Conservation (phyloP, 2,797 vertebrate genomes). For the Tragopan temminckii region DNA sequence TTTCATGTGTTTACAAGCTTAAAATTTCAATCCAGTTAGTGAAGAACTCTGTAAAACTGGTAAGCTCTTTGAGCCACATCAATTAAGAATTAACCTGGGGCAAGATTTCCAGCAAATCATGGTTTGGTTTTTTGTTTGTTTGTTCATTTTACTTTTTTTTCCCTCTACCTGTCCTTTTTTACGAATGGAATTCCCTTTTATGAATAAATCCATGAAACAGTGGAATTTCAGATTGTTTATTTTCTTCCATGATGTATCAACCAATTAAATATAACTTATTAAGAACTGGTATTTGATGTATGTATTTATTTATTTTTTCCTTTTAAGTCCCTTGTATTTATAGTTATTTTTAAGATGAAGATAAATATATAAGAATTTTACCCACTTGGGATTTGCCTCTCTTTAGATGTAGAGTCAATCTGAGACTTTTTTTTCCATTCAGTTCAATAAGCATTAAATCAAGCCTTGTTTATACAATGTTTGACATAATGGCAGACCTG, state of each 20-base stretch:
- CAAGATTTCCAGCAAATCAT: background rate
- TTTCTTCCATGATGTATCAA: constrained; percentile 9
- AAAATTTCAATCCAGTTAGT: background rate
- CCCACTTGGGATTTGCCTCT: background rate
- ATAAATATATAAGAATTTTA: background rate
- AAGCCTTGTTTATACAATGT: constrained; percentile 29
- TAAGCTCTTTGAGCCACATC: background rate
- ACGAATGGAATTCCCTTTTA: background rate
- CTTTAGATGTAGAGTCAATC: background rate
- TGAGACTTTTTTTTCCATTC: background rate
- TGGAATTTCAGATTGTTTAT: constrained; percentile 19
- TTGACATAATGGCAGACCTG: background rate
- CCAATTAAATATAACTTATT: background rate
- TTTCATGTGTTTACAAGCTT: background rate
- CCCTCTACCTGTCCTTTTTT: background rate
- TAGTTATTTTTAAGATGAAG: background rate
- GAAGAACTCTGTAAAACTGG: background rate
- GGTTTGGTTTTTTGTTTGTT: background rate
- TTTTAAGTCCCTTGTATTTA: background rate
- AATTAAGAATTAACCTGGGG: background rate
- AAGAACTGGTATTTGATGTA: background rate
- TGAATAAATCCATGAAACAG: background rate
- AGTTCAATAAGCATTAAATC: constrained; percentile 9
- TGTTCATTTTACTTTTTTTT: background rate
- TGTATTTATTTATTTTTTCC: background rate